Evolutionary conservation across 2,797 vertebrate genomes (phyloP), one percentile per base, ranked within the genome.

Genomic region (Rhynchonycteris naso): DNA sequence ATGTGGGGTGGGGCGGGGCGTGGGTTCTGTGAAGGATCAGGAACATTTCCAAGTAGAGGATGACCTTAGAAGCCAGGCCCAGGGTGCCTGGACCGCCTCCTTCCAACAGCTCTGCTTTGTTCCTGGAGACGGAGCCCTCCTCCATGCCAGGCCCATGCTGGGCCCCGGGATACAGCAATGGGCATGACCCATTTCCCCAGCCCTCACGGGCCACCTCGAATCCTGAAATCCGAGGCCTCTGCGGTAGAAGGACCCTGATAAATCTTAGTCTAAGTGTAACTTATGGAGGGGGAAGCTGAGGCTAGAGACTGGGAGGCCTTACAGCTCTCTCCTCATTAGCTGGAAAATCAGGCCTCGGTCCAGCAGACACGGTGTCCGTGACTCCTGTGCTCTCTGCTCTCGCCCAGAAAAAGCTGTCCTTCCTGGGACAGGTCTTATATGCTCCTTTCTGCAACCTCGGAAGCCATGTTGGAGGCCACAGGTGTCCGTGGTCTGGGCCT

Each of bases 291-390:
- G 9, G 66, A 43, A 56, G n/a, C 56, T 22, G 66, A 76, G 61
- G 35, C 85, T 33, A 56, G 54, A 59, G n/a, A 65, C 19, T 1
- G 19, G 66, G 38, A 47, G 78, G 28, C 28, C 54, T 66, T 3
- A 0, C 56, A 1, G 24, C 19, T 74, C 56, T 1, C 0, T 28
- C 13, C 72, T 52, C 18, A 0, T 26, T n/a, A 59, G 30, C 88
- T 11, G n/a, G 47, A 8, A 35, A 30, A 5, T 33, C n/a, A 7
- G 30, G 50, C n/a, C 22, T 78, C 1, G 0, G 2, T 22, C 52
- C 52, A 13, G 61, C 16, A 50, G 81, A 33, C 5, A 0, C 3
- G 0, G 33, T 26, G 81, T 0, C 26, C 3, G 0, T 8, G 10
- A 43, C 18, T 30, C 35, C 9, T 0, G 7, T 35, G 2, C 59